These are phyloP conservation scores for Cherax destructor DNA, from an alignment of 1,140 invertebrate genomes.

Conservation along the genomic window DNA sequence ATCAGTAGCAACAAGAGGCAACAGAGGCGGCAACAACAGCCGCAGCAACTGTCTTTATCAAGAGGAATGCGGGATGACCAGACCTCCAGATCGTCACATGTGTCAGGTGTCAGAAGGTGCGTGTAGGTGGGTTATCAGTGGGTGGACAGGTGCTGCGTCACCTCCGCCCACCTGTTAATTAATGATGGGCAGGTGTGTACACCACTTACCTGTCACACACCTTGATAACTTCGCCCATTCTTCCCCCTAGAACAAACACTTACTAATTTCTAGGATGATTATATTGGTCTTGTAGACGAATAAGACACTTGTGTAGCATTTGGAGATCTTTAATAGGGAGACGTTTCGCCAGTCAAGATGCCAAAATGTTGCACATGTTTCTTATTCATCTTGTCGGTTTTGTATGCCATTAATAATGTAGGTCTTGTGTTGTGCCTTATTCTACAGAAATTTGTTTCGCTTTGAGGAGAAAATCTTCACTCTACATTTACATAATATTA, in stretches of 20 bases:
- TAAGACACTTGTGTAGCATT: no score
- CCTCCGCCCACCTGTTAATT: background rate
- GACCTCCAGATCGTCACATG: background rate
- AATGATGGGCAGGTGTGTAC: slow-evolving; percentile 1
- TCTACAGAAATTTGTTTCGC: no score
- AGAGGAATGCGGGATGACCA: background rate
- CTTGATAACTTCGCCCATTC: background rate
- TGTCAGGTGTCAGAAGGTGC: slow-evolving; percentile 6
- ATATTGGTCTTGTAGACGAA: no score
- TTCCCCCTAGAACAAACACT: background rate
- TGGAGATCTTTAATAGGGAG: no score
- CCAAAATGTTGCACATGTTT: no score
- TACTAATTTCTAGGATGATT: background rate
- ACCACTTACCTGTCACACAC: background rate
- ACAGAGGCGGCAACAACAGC: background rate
- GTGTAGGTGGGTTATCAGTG: background rate
- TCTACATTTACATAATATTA: no score
- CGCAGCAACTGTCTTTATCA: no score
- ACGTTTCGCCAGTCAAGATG: no score
- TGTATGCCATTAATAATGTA: no score
- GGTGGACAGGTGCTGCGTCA: background rate
- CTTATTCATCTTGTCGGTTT: no score
- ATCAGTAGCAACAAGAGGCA: background rate
- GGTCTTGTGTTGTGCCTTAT: no score
- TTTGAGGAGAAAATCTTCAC: no score